A percentile compares a stretch with the other conserved stretches of the same genome.
These are phyloP conservation scores for Silvanus unidentatus DNA, from an alignment of 2,888 invertebrate species.

Conservation along the genomic window DNA sequence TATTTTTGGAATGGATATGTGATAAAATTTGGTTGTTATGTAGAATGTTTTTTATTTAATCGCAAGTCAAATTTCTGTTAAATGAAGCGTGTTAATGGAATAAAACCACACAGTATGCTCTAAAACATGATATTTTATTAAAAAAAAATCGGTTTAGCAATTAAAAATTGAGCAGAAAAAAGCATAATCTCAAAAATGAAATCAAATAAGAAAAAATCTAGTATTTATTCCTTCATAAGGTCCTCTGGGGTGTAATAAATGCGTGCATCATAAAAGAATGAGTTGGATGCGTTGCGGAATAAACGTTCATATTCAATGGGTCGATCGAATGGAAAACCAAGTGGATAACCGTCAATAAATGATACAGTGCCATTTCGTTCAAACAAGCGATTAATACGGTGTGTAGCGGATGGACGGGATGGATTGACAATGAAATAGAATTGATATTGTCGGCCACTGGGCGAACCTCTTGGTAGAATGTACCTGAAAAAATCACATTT, in stretches of 20 bases:
- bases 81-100: no score
- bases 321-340: conserved; percentile 72
- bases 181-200: no score
- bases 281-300: conserved; percentile 54
- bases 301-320: conserved; percentile 45
- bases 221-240: no score
- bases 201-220: no score
- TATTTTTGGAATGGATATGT: no score
- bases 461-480: conserved; percentile 62
- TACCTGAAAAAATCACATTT: conserved; percentile 38
- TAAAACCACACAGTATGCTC: no score
- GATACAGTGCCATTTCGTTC: conserved; percentile 15
- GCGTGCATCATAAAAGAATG: conserved; percentile 58
- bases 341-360: conserved; percentile 55
- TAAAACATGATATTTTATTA: no score
- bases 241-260: conserved; percentile 53
- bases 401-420: conserved; percentile 37
- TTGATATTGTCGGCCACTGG: conserved; percentile 39
- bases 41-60: no score
- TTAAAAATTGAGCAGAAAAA: no score
- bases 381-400: conserved; percentile 38
- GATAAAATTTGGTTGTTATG: no score
- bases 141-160: no score
- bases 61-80: no score
- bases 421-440: conserved; percentile 49